phyloP scores from a whole-genome alignment of 2,888 invertebrate species.

The Germaria angustata region DNA sequence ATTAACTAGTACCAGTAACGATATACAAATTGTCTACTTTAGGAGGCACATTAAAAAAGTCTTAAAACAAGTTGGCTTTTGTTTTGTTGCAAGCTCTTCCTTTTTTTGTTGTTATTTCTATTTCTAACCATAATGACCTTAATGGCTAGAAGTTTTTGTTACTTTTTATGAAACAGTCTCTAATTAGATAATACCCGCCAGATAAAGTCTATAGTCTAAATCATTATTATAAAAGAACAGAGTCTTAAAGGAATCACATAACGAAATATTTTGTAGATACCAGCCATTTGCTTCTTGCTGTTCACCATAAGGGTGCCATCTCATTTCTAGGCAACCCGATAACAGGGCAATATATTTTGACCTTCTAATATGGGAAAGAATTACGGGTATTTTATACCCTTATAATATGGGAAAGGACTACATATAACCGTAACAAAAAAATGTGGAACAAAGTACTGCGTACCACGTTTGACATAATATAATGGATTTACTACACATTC shows the following conservation, averaged over 20 bases:
- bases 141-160: conserved; percentile 59
- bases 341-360: too few species aligned
- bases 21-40: conserved; percentile 58
- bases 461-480: too few species aligned
- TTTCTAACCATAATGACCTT: conserved; percentile 56
- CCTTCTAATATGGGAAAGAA: too few species aligned
- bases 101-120: conserved; percentile 15
- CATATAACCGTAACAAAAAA: too few species aligned
- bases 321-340: too few species aligned
- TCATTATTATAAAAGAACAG: neutral
- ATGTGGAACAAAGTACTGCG: too few species aligned
- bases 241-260: conserved; percentile 5
- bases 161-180: conserved; percentile 52
- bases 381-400: too few species aligned
- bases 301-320: too few species aligned
- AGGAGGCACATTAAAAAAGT: conserved; percentile 41
- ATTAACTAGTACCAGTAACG: conserved; percentile 17
- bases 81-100: conserved; percentile 1
- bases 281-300: too few species aligned
- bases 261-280: too few species aligned
- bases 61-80: conserved; percentile 45
- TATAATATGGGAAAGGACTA: too few species aligned
- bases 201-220: conserved; percentile 38
- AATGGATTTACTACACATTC: too few species aligned
- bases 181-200: conserved; percentile 61